Evolutionary conservation across 1,140 invertebrate species (phyloP).

Genomic region (Armadillidium nasatum): DNA sequence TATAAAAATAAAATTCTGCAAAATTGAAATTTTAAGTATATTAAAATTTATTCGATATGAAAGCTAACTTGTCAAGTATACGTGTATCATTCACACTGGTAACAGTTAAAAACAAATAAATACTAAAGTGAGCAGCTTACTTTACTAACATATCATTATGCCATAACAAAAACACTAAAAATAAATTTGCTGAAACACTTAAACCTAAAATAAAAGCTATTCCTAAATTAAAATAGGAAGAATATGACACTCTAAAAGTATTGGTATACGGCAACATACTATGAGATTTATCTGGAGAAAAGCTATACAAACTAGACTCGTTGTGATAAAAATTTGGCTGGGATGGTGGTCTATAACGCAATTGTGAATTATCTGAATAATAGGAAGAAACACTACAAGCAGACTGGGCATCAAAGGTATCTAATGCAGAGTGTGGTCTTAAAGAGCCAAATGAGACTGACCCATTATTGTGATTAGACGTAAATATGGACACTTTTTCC

Average conservation of each 20-base stretch:
- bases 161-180: neutral
- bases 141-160: neutral
- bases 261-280: neutral
- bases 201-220: neutral
- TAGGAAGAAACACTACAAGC: slow-evolving; percentile 2
- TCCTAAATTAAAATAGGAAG: slow-evolving; percentile 5
- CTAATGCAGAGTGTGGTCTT: neutral
- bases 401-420: neutral
- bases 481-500: neutral
- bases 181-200: slow-evolving; percentile 4
- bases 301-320: too few species aligned
- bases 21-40: too few species aligned
- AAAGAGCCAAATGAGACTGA: neutral
- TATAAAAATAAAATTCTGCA: too few species aligned
- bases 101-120: too few species aligned
- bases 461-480: neutral
- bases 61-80: too few species aligned
- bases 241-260: neutral
- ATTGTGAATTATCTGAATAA: neutral
- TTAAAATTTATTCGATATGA: too few species aligned
- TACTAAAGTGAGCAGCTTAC: too few species aligned
- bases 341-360: neutral
- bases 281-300: too few species aligned
- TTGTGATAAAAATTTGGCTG: neutral
- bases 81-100: too few species aligned